These are phyloP conservation scores for Antheraea mylitta DNA, from an alignment of 1,140 invertebrate species.

Conservation along the genomic window DNA sequence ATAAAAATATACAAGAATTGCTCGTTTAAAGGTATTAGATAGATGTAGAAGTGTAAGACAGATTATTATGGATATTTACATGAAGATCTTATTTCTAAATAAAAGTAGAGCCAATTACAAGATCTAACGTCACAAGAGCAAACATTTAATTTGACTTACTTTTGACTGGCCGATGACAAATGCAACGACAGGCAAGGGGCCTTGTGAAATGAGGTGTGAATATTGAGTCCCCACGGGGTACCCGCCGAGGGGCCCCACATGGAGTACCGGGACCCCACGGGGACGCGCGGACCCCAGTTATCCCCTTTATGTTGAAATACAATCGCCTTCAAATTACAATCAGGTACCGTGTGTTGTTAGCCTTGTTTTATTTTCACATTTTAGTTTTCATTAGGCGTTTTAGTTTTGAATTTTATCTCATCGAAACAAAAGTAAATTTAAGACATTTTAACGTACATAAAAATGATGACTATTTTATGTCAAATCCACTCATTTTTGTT, in stretches of 20 bases:
- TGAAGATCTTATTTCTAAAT: background rate
- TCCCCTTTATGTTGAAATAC: constrained; percentile 32
- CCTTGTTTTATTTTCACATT: background rate
- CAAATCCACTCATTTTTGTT: too few species aligned
- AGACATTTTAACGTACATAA: too few species aligned
- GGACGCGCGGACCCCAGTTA: constrained; percentile 52
- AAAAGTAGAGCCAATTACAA: constrained; percentile 28
- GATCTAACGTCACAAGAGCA: constrained; percentile 14
- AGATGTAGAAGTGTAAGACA: too few species aligned
- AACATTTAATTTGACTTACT: constrained; percentile 38
- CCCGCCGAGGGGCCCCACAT: constrained; percentile 22
- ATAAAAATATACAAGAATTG: too few species aligned
- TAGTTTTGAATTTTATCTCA: background rate
- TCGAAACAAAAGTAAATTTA: background rate
- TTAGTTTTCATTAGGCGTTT: background rate
- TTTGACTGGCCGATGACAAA: constrained; percentile 51
- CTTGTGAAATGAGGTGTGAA: constrained; percentile 75
- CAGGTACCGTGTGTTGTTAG: constrained; percentile 14
- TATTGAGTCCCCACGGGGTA: constrained; percentile 65
- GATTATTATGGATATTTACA: too few species aligned
- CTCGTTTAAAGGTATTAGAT: too few species aligned
- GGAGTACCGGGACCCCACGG: constrained; percentile 21
- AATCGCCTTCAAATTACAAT: constrained; percentile 18
- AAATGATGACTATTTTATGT: too few species aligned
- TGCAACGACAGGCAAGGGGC: constrained; percentile 48